Evolutionary conservation across 2,113 vertebrate species (phyloP), one percentile per base, ranked within the genome.

Genomic region (Nansenia antarctica): DNA sequence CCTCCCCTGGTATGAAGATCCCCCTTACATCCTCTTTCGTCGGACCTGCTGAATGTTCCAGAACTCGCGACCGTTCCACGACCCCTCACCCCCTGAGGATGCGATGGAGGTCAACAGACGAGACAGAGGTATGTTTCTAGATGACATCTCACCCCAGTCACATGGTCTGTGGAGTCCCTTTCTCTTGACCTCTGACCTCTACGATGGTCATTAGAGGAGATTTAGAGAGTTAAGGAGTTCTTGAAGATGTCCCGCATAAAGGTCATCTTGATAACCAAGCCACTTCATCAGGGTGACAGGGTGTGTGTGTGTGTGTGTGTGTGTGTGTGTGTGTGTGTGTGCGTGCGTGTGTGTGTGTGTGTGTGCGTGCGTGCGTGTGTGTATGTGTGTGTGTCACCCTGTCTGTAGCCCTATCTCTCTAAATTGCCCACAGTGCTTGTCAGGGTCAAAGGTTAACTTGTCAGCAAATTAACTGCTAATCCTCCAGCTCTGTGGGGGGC

Each of bases 381-480:
- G n/a, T n/a, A n/a, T n/a, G n/a, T n/a, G n/a, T n/a, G n/a, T n/a
- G n/a, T n/a, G n/a, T n/a, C n/a, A n/a, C n/a, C n/a, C n/a, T n/a
- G n/a, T n/a, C n/a, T n/a, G n/a, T n/a, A n/a, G n/a, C n/a, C n/a
- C n/a, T n/a, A n/a, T n/a, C 24, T 20, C 37, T 30, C 22, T 18
- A 42, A 32, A n/a, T 34, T 53, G 49, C 30, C 64, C 22, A 54
- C 9, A 66, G 47, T 24, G 15, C 24, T 11, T 29, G n/a, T n/a
- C 47, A 63, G 52, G 47, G 49, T 68, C 18, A 85, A 81, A 78
- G 37, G 70, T 67, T 73, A 77, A 62, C 72, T 75, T 84, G 73
- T 85, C 85, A 85, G 81, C 76, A 78, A 85, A 81, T 87, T 79
- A 82, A 47, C 54, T 24, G 1, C 70, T 74, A 70, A 81, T 82